Conservation (phyloP, 2,888 invertebrate genomes). For the Drosophila parthenogenetica region DNA sequence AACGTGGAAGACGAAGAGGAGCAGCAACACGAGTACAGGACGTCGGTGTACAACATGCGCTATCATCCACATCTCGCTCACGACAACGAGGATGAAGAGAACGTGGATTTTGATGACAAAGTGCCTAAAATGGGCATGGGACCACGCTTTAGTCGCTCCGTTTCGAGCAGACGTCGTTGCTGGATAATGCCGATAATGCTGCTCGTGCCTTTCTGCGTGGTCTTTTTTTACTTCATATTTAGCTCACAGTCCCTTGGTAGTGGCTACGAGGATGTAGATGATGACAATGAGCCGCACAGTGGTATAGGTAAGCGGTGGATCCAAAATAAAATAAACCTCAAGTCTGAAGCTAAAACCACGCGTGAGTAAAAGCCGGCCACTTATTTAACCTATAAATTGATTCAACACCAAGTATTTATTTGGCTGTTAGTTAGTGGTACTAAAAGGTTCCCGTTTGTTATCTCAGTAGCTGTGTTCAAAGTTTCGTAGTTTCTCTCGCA, state of each 20-base stretch:
- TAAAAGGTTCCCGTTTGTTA: too few relatives aligned
- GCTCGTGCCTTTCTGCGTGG: slow-evolving; percentile 22
- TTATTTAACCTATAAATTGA: too few relatives aligned
- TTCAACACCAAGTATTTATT: too few relatives aligned
- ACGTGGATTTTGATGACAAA: slow-evolving; percentile 3
- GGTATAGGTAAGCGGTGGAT: slow-evolving; percentile 56
- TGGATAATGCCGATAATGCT: slow-evolving; percentile 33
- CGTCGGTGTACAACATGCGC: slow-evolving; percentile 17
- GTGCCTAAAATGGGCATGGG: slow-evolving; percentile 20
- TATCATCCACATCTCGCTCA: slow-evolving; percentile 36
- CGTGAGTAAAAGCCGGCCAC: not conserved
- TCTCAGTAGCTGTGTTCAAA: too few relatives aligned
- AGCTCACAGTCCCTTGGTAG: slow-evolving; percentile 41
- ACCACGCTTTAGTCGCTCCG: slow-evolving; percentile 20
- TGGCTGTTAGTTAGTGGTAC: too few relatives aligned
- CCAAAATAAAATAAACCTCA: not conserved
- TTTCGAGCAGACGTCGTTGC: slow-evolving; percentile 43
- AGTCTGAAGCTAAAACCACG: not conserved
- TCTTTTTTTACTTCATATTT: slow-evolving; percentile 54
- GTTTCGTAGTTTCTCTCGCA: too few relatives aligned
- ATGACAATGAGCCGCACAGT: slow-evolving; percentile 38
- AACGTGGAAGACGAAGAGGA: slow-evolving; percentile 19
- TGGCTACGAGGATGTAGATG: slow-evolving; percentile 24
- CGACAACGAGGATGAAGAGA: not conserved
- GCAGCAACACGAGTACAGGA: slow-evolving; percentile 13